Evolutionary conservation across 1,140 invertebrate species (phyloP).

Genomic region (Drosophila paulistorum): DNA sequence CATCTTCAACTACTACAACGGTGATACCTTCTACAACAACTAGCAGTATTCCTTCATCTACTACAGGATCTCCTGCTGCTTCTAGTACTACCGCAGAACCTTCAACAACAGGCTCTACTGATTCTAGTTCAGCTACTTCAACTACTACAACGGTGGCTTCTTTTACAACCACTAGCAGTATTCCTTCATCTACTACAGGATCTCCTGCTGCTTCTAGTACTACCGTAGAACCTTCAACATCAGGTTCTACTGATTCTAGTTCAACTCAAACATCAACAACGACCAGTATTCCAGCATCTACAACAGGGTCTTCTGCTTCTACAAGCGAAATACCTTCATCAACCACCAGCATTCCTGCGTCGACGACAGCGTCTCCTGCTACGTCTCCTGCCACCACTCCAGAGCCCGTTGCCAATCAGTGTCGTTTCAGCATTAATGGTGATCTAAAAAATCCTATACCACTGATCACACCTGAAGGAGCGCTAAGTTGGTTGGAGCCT

Average conservation of each 20-base stretch:
- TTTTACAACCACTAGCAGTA: conserved; percentile 13
- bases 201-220: not conserved
- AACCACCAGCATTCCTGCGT: not conserved
- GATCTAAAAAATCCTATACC: conserved; percentile 69
- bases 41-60: not conserved
- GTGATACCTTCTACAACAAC: not conserved
- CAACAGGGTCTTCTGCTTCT: conserved; percentile 15
- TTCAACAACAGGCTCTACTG: not conserved
- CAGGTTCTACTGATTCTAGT: not conserved
- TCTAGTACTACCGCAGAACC: not conserved
- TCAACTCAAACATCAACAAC: not conserved
- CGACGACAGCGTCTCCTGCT: not conserved
- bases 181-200: not conserved
- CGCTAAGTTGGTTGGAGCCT: conserved; percentile 57
- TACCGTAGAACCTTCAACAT: not conserved
- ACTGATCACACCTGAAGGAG: conserved; percentile 53
- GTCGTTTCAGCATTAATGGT: conserved; percentile 60
- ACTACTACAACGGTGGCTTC: not conserved
- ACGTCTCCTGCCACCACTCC: conserved; percentile 14
- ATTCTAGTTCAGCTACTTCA: not conserved
- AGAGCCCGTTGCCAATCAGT: conserved; percentile 39
- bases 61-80: not conserved
- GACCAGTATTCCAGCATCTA: not conserved
- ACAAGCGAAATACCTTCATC: conserved; percentile 12
- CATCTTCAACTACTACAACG: not conserved